phyloP scores from a whole-genome alignment of 2,113 vertebrate species.

The Sinosuthora webbiana region DNA sequence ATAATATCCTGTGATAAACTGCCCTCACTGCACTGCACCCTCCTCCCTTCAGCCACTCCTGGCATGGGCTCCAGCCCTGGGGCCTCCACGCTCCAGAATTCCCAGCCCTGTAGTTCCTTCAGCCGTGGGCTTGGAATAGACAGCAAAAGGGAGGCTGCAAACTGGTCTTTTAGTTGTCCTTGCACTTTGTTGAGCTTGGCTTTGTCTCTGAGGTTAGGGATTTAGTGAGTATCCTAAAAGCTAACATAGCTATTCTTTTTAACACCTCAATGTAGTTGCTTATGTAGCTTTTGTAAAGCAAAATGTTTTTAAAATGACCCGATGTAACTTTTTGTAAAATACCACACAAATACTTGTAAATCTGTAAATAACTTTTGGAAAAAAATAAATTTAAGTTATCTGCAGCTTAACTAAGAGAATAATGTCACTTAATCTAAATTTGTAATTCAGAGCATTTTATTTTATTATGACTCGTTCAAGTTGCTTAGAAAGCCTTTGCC shows the following conservation, averaged over 20 bases:
- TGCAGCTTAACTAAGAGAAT: background rate
- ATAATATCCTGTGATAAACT: background rate
- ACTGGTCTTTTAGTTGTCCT: background rate
- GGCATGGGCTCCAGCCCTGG: background rate
- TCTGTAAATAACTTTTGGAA: constrained; percentile 46
- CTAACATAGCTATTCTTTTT: background rate
- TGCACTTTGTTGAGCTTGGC: background rate
- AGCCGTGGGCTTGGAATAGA: background rate
- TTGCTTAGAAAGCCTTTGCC: background rate
- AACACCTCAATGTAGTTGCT: background rate
- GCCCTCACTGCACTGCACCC: background rate
- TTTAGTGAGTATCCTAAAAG: background rate
- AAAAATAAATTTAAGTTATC: constrained; percentile 43
- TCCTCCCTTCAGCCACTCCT: background rate
- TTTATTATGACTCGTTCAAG: background rate
- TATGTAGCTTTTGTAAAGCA: constrained; percentile 47
- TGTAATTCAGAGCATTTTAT: background rate
- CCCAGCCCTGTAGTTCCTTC: background rate
- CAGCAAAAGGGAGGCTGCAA: background rate
- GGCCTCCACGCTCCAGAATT: rapidly evolving
- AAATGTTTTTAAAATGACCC: background rate
- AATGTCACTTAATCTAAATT: background rate
- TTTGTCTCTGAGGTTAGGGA: background rate
- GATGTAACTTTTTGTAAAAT: constrained; percentile 45
- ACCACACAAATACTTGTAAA: constrained; percentile 33